Evolutionary conservation across 2,888 invertebrate genomes (phyloP).

Genomic region (Drosophila quinaria): DNA sequence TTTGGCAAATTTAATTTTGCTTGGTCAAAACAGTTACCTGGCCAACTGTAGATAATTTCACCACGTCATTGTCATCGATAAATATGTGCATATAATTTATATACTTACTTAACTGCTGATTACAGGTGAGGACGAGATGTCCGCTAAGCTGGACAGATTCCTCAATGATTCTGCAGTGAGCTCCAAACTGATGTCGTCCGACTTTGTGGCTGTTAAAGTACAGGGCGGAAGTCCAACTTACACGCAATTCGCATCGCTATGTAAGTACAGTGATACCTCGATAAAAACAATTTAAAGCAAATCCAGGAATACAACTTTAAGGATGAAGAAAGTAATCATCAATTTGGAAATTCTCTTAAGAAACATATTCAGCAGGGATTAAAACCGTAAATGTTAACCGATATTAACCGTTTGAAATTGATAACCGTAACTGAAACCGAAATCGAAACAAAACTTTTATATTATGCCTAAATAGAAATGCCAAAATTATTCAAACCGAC

Average conservation of each 20-base stretch:
- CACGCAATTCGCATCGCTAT: slow-evolving; percentile 87
- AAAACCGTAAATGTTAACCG: too few relatives aligned
- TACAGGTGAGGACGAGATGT: slow-evolving; percentile 91
- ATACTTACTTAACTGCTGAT: not conserved
- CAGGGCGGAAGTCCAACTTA: slow-evolving; percentile 91
- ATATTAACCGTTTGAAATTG: too few relatives aligned
- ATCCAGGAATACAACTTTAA: too few relatives aligned
- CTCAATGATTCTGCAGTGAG: slow-evolving; percentile 88
- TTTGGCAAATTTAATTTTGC: not conserved
- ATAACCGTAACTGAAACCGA: too few relatives aligned
- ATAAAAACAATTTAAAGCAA: too few relatives aligned
- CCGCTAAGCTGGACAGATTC: slow-evolving; percentile 88
- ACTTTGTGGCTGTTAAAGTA: slow-evolving; percentile 92
- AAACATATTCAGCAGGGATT: too few relatives aligned
- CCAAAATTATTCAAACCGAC: too few relatives aligned
- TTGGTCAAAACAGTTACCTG: not conserved
- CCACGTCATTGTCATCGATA: slow-evolving; percentile 56
- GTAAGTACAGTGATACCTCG: slow-evolving; percentile 45
- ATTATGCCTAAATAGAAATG: too few relatives aligned
- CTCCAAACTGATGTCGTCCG: slow-evolving; percentile 87
- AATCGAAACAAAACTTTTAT: too few relatives aligned
- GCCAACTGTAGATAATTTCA: slow-evolving; percentile 15
- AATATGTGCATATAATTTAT: not conserved
- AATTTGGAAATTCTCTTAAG: too few relatives aligned
- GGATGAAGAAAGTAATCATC: too few relatives aligned